Evolutionary conservation across 2,888 invertebrate genomes (phyloP).

Genomic region (Sphaerophoria rueppellii): DNA sequence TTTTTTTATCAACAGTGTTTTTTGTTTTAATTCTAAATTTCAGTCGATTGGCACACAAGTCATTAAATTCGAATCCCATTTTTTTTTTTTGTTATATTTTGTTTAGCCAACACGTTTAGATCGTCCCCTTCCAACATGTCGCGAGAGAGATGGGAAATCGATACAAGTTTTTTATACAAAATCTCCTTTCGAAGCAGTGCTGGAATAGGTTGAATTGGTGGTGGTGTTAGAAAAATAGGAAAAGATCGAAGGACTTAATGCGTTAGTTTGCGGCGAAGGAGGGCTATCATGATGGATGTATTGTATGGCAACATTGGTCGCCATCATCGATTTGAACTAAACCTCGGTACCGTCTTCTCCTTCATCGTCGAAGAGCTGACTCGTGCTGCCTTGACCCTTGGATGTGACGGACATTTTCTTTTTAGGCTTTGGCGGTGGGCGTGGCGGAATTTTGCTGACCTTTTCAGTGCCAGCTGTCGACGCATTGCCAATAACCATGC

Average conservation of each 20-base stretch:
- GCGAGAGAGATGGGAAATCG: slow-evolving; percentile 45
- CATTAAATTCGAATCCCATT: slow-evolving; percentile 76
- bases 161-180: slow-evolving; percentile 56
- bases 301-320: slow-evolving; percentile 51
- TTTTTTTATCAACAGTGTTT: slow-evolving; percentile 56
- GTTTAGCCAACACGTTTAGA: slow-evolving; percentile 42
- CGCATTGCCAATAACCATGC: slow-evolving; percentile 82
- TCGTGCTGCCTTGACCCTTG: slow-evolving; percentile 83
- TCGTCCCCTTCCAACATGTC: slow-evolving; percentile 47
- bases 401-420: slow-evolving; percentile 86
- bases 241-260: slow-evolving; percentile 67
- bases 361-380: slow-evolving; percentile 93
- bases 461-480: slow-evolving; percentile 77
- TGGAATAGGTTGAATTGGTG: slow-evolving; percentile 42
- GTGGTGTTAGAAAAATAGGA: slow-evolving; percentile 66
- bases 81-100: slow-evolving; percentile 39
- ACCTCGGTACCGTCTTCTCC: slow-evolving; percentile 95
- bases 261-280: slow-evolving; percentile 57
- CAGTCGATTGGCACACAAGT: slow-evolving; percentile 83
- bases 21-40: slow-evolving; percentile 73
- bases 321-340: slow-evolving; percentile 81
- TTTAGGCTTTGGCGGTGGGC: slow-evolving; percentile 92
- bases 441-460: slow-evolving; percentile 88
- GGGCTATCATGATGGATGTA: slow-evolving; percentile 57
- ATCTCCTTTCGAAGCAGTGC: slow-evolving; percentile 53